Conservation (phyloP, 1,140 invertebrate species). For the Papilio helenus region DNA sequence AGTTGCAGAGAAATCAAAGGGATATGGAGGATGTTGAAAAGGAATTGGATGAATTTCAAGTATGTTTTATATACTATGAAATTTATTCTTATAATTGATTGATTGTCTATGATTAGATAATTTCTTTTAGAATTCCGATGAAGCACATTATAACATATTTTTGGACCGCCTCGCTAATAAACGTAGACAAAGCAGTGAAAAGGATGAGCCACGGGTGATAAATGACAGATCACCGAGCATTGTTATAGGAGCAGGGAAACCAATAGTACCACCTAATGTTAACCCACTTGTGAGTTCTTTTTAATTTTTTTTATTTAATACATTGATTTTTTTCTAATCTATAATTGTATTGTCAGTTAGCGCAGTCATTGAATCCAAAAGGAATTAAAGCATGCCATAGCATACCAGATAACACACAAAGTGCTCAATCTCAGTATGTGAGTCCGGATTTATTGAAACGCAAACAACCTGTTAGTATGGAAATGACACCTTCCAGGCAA, state of each 20-base stretch:
- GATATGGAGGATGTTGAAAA: conserved; percentile 92
- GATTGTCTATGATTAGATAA: neutral
- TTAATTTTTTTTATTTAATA: too few species aligned
- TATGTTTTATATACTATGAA: conserved; percentile 44
- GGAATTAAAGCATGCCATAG: conserved; percentile 47
- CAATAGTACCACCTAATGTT: conserved; percentile 70
- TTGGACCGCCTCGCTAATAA: conserved; percentile 89
- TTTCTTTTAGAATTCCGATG: conserved; percentile 91
- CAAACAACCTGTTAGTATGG: conserved; percentile 64
- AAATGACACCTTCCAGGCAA: conserved; percentile 60
- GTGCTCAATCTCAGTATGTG: conserved; percentile 67
- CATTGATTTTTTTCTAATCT: neutral
- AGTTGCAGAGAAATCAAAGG: conserved; percentile 93
- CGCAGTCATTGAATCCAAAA: conserved; percentile 65
- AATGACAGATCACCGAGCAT: conserved; percentile 76
- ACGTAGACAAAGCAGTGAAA: conserved; percentile 86
- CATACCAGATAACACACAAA: conserved; percentile 45
- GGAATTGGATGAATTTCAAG: conserved; percentile 90
- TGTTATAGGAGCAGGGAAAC: conserved; percentile 73
- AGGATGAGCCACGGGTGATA: conserved; percentile 60
- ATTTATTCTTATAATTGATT: neutral
- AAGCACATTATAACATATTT: conserved; percentile 95
- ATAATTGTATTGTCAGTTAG: conserved; percentile 54
- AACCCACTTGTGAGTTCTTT: conserved; percentile 74
- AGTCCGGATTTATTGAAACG: conserved; percentile 63